phyloP scores from a whole-genome alignment of 2,888 invertebrate species.

The Choreutis nemorana region DNA sequence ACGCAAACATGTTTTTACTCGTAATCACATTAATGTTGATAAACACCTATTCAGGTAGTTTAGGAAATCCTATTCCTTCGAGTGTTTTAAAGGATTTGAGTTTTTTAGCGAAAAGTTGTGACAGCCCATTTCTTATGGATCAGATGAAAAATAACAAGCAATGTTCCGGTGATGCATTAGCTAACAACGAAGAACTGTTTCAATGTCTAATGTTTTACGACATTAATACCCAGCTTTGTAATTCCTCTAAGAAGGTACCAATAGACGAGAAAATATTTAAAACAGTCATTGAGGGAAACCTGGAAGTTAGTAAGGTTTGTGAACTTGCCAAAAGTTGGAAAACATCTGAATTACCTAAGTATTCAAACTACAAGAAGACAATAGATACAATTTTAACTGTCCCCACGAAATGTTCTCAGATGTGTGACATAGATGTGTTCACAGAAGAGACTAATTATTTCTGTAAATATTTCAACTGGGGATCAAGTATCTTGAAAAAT shows the following conservation, averaged over 20 bases:
- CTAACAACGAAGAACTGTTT: conserved; percentile 23
- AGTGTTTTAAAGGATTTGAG: too few relatives aligned
- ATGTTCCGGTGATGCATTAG: too few relatives aligned
- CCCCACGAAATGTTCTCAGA: conserved; percentile 25
- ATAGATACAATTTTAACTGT: conserved; percentile 23
- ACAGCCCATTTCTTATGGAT: conserved; percentile 25
- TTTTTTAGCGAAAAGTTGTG: conserved; percentile 27
- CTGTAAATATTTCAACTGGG: conserved; percentile 52
- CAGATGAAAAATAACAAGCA: conserved; percentile 26
- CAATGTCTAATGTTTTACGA: conserved; percentile 49
- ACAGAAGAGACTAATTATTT: conserved; percentile 32
- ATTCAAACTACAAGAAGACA: conserved; percentile 19
- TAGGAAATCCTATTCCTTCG: conserved; percentile 27
- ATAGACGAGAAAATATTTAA: conserved; percentile 23
- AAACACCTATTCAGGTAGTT: conserved; percentile 30
- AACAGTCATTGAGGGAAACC: conserved; percentile 22
- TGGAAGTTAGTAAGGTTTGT: conserved; percentile 29
- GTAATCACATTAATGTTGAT: conserved; percentile 31
- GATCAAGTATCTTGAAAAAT: conserved; percentile 22
- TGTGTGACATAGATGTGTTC: conserved; percentile 28
- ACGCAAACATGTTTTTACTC: conserved; percentile 37
- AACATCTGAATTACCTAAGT: too few relatives aligned
- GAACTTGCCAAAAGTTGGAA: conserved; percentile 29
- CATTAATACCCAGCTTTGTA: conserved; percentile 40
- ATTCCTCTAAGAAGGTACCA: conserved; percentile 19